phyloP scores from a whole-genome alignment of 2,113 vertebrate species.

The Sylvia atricapilla region DNA sequence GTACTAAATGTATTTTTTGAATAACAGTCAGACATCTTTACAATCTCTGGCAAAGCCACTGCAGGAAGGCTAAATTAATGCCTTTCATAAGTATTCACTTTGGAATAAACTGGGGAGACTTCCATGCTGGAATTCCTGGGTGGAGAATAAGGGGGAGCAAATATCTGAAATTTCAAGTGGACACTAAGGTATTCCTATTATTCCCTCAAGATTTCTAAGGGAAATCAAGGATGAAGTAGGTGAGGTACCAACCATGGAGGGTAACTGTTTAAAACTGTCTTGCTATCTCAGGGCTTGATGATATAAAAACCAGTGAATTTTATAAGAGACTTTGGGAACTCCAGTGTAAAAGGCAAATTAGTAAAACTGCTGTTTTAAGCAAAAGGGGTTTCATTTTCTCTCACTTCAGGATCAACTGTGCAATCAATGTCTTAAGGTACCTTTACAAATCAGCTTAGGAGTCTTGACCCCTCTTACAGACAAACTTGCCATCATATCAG shows the following conservation, averaged over 20 bases:
- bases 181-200: background rate
- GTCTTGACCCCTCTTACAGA: background rate
- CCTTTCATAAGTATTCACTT: background rate
- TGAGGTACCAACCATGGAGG: background rate
- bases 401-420: background rate
- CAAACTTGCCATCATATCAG: fast-evolving
- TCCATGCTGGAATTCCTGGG: background rate
- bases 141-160: background rate
- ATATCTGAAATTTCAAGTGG: background rate
- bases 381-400: background rate
- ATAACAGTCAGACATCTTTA: background rate
- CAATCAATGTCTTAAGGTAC: background rate
- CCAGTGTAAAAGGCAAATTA: background rate
- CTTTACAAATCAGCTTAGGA: background rate
- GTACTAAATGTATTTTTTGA: background rate
- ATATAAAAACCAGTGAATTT: background rate
- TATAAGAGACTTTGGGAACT: background rate
- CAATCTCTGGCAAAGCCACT: background rate
- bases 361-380: background rate
- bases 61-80: background rate
- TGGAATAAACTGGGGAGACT: background rate
- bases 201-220: background rate
- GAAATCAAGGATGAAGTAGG: background rate
- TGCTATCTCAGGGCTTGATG: background rate
- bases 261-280: background rate